Evolutionary conservation across 2,113 vertebrate genomes (phyloP).

Genomic region (Sorex araneus): DNA sequence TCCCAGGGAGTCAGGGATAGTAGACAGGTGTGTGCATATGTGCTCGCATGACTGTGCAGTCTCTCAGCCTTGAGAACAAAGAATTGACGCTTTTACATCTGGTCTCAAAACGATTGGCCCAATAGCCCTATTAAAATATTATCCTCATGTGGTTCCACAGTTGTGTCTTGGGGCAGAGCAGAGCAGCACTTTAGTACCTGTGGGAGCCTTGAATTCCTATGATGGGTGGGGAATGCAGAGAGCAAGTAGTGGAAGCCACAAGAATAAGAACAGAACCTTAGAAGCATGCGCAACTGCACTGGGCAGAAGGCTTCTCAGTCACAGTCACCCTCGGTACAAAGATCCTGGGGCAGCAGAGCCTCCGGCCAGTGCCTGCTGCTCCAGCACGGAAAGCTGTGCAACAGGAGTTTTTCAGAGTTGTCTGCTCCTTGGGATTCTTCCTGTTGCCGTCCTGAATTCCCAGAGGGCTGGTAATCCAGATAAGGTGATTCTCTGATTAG

Average conservation of each 20-base stretch:
- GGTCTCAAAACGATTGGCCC: not conserved
- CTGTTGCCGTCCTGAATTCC: not conserved
- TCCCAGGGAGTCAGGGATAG: no score
- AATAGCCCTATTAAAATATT: conserved; percentile 21
- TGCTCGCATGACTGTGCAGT: no score
- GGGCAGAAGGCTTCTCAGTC: not conserved
- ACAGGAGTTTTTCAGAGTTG: not conserved
- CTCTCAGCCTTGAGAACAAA: not conserved
- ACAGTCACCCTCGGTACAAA: not conserved
- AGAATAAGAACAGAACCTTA: not conserved
- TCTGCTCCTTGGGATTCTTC: not conserved
- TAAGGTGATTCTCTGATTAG: not conserved
- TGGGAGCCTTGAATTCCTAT: not conserved
- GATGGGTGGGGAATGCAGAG: not conserved
- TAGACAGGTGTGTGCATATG: no score
- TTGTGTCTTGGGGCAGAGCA: not conserved
- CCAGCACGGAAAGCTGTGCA: not conserved
- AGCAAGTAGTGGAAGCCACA: not conserved
- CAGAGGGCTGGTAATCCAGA: not conserved
- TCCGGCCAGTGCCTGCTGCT: not conserved
- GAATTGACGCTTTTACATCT: not conserved
- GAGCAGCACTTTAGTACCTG: not conserved
- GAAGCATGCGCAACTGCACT: not conserved
- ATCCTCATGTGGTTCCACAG: not conserved
- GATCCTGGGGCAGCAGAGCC: not conserved